Percentiles rank a stretch among this genome's conserved stretches.
Conservation (phyloP, 2,113 vertebrate genomes). For the Microcebus tavaratra region DNA sequence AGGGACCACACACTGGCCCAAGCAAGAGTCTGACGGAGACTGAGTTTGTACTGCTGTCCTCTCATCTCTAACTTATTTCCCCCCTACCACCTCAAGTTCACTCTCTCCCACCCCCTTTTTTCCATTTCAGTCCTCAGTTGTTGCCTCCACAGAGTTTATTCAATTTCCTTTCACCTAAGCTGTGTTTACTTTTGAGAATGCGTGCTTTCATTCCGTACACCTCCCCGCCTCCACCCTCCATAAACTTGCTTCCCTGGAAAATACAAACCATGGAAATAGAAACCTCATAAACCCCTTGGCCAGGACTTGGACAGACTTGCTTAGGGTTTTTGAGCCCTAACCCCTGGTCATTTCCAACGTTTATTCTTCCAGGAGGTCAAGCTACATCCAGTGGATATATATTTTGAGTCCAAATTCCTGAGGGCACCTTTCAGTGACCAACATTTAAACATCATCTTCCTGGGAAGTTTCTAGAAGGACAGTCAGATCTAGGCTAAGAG, state of each 20-base stretch:
- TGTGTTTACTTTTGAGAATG: constrained; percentile 57
- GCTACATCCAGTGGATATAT: neutral
- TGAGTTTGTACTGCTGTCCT: neutral
- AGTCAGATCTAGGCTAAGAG: neutral
- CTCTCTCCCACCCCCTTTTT: neutral
- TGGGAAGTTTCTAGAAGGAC: constrained; percentile 41
- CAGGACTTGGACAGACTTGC: neutral
- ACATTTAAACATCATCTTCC: constrained; percentile 19
- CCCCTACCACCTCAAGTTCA: neutral
- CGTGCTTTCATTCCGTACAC: neutral
- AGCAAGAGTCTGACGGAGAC: fast-evolving
- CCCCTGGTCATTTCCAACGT: constrained; percentile 2
- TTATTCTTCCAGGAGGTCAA: constrained; percentile 36
- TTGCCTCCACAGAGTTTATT: neutral
- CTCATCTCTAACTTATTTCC: neutral
- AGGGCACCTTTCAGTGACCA: neutral
- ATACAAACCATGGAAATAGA: constrained; percentile 6
- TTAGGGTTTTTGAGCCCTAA: neutral
- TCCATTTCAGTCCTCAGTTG: neutral
- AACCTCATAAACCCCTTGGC: neutral
- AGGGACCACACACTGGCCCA: fast-evolving
- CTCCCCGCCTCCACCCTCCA: neutral
- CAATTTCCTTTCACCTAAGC: constrained; percentile 43
- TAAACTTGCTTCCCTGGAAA: constrained; percentile 11
- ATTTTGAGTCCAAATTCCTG: constrained; percentile 57